Percentiles rank a stretch among this genome's conserved stretches.
Conservation (phyloP, 2,113 vertebrate species). For the Gnathonemus longibarbis region DNA sequence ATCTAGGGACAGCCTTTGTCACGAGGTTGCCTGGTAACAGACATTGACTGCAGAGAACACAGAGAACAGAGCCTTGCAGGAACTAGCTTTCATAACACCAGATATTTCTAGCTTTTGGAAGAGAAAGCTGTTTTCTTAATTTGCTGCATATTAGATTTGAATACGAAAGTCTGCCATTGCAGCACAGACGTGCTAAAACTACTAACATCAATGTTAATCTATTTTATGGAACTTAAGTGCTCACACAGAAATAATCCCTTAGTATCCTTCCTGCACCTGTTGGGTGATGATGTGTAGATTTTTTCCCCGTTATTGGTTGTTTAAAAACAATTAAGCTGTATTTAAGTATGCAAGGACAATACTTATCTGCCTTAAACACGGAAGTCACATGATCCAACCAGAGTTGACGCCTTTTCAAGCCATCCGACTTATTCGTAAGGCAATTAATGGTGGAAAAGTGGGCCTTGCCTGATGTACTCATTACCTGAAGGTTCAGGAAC, state of each 20-base stretch:
- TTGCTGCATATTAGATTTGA: background rate
- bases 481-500: background rate
- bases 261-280: background rate
- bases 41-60: constrained; percentile 21
- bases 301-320: background rate
- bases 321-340: background rate
- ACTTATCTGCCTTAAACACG: background rate
- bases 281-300: background rate
- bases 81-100: constrained; percentile 19
- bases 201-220: background rate
- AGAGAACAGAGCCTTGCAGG: constrained; percentile 32
- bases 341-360: background rate
- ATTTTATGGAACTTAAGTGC: background rate
- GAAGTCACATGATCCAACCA: background rate
- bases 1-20: constrained; percentile 18
- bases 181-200: background rate
- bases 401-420: background rate
- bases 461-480: background rate
- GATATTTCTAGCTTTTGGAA: background rate
- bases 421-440: background rate
- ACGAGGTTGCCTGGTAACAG: constrained; percentile 36
- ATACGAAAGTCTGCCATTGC: background rate
- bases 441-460: background rate
- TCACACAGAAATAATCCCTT: background rate
- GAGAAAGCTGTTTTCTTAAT: background rate